Evolutionary conservation across 2,888 invertebrate species (phyloP), one percentile per base, ranked within the genome.

Genomic region (Leucophenga montana): DNA sequence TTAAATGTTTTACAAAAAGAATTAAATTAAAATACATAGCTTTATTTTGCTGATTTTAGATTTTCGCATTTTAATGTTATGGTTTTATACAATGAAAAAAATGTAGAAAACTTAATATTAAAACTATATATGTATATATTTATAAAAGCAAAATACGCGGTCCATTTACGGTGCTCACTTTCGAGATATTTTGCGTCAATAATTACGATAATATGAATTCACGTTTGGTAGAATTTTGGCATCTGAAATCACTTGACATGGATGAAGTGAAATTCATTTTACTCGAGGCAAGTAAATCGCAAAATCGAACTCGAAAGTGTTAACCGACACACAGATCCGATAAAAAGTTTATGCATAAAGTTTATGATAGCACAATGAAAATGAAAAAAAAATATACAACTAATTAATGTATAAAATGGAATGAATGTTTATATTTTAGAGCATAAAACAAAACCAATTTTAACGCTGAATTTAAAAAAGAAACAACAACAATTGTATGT

Each of bases 1-100:
- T 66, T 66, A 56, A 44, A 20, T 16, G 44, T 46, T 46, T n/a
- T 70, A 69, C 75, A 80, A 78, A 75, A 66, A 82, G 62, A 78
- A 82, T 82, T 78, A 83, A 75, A 57, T 62, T 69, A 72, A 39
- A 39, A 39, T 11, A 5, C 18, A 14, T 61, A 31, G n/a, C n/a
- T 61, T 9, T 61, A n/a, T 39, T 33, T 39, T 61, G 22, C 31
- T 33, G 4, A 14, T 33, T 18, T 39, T 9, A 27, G 33, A 13
- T 44, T 61, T 50, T 50, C 6, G 14, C 50, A 22, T 33, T 61
- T n/a, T 61, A 39, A 61, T 33, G 31, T 9, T 56, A 20, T 20
- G 48, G 33, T 44, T 50, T 54, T 50, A 33, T 66, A 70, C 59
- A 59, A 27, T 27, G 46, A 46, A 67, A 59, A 57, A 67, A 67